Evolutionary conservation across 2,888 invertebrate genomes (phyloP).

Genomic region (Trissoscelio sp.): DNA sequence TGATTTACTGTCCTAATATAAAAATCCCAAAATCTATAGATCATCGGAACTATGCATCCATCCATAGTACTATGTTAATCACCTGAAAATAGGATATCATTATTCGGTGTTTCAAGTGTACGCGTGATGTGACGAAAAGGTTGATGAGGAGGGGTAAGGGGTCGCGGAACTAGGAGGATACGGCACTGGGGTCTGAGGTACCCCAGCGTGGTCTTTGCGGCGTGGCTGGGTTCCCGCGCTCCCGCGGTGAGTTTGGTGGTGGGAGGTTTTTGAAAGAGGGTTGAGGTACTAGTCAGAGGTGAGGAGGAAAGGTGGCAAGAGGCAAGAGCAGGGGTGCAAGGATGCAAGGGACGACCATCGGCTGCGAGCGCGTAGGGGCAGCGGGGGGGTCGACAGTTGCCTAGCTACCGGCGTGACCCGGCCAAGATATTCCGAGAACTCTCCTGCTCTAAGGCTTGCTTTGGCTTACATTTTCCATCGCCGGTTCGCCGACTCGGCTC

Average conservation of each 20-base stretch:
- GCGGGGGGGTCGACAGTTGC: constrained; percentile 78
- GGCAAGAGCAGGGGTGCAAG: constrained; percentile 67
- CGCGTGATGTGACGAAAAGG: constrained; percentile 41
- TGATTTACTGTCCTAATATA: too few relatives aligned
- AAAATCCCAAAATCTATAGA: too few relatives aligned
- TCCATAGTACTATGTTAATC: neutral
- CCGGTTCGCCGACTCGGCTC: constrained; percentile 55
- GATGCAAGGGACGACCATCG: constrained; percentile 64
- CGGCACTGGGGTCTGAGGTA: constrained; percentile 80
- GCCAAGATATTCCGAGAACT: constrained; percentile 83
- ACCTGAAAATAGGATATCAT: constrained; percentile 8
- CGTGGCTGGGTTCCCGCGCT: constrained; percentile 74
- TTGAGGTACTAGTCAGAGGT: constrained; percentile 72
- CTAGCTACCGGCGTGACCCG: constrained; percentile 83
- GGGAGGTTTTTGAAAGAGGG: constrained; percentile 72
- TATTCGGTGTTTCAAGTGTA: neutral
- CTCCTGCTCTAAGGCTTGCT: constrained; percentile 70
- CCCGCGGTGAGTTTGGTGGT: constrained; percentile 70
- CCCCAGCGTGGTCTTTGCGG: constrained; percentile 82
- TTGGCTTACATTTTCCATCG: constrained; percentile 63
- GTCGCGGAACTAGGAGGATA: constrained; percentile 62
- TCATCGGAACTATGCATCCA: too few relatives aligned
- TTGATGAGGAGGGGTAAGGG: constrained; percentile 34
- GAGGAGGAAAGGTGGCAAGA: constrained; percentile 73
- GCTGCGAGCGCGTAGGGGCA: constrained; percentile 62